These are phyloP conservation scores for Delia radicum DNA, from an alignment of 1,140 invertebrate species.

Conservation along the genomic window DNA sequence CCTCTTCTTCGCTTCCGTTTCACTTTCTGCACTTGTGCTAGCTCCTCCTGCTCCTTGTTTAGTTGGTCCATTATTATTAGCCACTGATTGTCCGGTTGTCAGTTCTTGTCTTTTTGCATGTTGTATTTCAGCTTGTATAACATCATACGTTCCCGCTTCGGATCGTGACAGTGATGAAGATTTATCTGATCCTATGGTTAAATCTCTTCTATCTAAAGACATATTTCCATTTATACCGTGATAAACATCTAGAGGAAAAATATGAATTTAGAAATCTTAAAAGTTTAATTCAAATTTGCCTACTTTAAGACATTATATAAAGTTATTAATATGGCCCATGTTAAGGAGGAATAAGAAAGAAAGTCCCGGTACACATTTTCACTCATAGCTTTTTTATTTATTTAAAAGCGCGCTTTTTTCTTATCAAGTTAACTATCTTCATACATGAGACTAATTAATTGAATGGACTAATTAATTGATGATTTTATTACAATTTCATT, in stretches of 20 bases:
- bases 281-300: no score
- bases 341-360: no score
- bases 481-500: no score
- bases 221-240: constrained; percentile 56
- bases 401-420: no score
- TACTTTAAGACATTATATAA: no score
- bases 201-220: constrained; percentile 53
- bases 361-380: no score
- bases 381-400: no score
- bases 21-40: constrained; percentile 11
- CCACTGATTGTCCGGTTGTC: constrained; percentile 43
- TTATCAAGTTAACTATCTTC: no score
- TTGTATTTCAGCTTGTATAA: constrained; percentile 52
- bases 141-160: constrained; percentile 53
- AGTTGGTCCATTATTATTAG: constrained; percentile 35
- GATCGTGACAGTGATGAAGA: constrained; percentile 53
- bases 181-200: constrained; percentile 52
- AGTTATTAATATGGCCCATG: no score
- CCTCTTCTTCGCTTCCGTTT: constrained; percentile 48
- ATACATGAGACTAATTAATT: no score
- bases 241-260: constrained; percentile 39
- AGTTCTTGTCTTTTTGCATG: constrained; percentile 49
- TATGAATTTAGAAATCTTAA: constrained; percentile 26
- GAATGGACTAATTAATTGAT: no score
- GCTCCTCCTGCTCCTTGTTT: neutral